Base-by-base conservation (phyloP, 2,113 vertebrate species). In the Odontophorus gujanensis region DNA sequence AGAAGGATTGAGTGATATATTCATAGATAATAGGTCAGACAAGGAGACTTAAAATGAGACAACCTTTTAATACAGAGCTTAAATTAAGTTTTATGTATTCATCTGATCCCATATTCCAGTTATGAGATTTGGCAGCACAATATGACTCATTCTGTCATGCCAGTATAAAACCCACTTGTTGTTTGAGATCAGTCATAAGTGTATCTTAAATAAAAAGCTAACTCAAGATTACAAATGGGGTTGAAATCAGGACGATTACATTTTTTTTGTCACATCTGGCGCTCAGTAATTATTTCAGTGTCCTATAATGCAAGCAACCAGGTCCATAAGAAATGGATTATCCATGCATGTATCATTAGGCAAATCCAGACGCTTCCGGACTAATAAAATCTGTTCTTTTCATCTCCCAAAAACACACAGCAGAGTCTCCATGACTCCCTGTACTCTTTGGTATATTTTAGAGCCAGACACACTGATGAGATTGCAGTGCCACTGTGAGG, bases 221-320 rank as follows among this genome's bases (percentile, higher is more conserved):
- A 57, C 24, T 16, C 5, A 71, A 89, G 78, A 83, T 92, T 94
- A 79, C 82, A 92, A 92, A 89, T 0, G 2, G 50, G 79, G 63
- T 93, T 83, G 92, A 87, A 96, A 62, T 38, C 71, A 48, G 74
- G 28, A 36, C 82, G 67, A 94, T 95, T 94, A 93, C 20, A 36
- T 74, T 87, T 97, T 97, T 96, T 95, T 87, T 85, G 78, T 90
- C 72, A 89, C 88, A 85, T 93, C 89, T 96, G 95, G 61, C 78
- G 58, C 76, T 84, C 8, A 15, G 36, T 89, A 93, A 92, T 96
- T 93, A 92, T 81, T 92, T 94, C 55, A 45, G 24, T 65, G 72
- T 81, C 93, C 93, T 91, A 85, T 81, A 81, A 73, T 48, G 51
- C 61, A 84, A 90, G 65, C 7, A 12, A 47, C 55, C 85, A 50